phyloP scores from a whole-genome alignment of 2,113 vertebrate species.

The Macrotis lagotis region DNA sequence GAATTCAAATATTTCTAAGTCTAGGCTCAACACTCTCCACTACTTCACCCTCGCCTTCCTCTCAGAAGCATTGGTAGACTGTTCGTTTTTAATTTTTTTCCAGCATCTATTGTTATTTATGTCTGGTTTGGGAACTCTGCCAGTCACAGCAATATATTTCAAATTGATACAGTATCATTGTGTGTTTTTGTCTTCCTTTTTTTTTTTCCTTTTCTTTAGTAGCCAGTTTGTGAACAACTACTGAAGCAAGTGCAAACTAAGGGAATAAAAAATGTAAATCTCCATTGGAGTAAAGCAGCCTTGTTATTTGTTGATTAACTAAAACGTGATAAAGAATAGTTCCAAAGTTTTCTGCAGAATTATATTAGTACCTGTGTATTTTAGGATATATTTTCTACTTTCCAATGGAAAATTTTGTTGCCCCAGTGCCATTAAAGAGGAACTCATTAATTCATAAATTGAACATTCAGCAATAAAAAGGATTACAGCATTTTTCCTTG shows the following conservation, averaged over 20 bases:
- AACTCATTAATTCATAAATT: neutral
- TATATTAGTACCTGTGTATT: too few species aligned
- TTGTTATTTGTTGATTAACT: neutral
- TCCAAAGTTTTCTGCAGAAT: too few species aligned
- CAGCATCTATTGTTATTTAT: rapidly evolving
- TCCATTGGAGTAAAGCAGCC: neutral
- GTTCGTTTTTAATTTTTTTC: neutral
- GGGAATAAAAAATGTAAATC: conserved; percentile 61
- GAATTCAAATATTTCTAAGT: neutral
- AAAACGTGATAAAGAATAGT: too few species aligned
- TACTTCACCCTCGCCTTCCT: neutral
- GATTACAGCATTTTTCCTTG: conserved; percentile 8
- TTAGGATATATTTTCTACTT: too few species aligned
- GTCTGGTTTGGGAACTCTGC: conserved; percentile 26
- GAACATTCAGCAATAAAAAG: conserved; percentile 10
- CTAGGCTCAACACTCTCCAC: neutral
- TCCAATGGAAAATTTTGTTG: too few species aligned
- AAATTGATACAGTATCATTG: conserved; percentile 46
- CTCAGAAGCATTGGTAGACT: neutral
- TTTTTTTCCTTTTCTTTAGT: conserved; percentile 58
- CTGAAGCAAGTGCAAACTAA: conserved; percentile 67
- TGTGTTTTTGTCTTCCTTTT: conserved; percentile 55
- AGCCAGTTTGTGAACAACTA: conserved; percentile 34
- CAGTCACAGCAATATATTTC: conserved; percentile 14
- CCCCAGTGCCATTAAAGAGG: too few species aligned